A percentile compares a stretch with the other conserved stretches of the same genome.
phyloP scores from a whole-genome alignment of 2,113 vertebrate species.

The Tetrao urogallus region DNA sequence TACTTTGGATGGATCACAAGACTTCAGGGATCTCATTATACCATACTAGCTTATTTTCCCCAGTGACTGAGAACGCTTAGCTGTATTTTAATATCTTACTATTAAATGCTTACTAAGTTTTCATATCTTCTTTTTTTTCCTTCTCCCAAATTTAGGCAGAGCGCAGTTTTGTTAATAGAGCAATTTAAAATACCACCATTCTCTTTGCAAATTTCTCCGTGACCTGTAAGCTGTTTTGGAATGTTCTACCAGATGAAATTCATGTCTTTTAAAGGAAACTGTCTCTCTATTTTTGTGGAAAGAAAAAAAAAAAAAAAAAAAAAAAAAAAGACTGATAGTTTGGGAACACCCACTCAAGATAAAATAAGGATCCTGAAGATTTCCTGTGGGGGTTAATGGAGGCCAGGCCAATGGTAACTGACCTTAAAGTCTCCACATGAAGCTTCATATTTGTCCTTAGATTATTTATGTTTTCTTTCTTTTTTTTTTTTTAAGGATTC shows the following conservation, averaged over 20 bases:
- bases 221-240: conserved; percentile 65
- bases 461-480: conserved; percentile 69
- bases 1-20: conserved; percentile 69
- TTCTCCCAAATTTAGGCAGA: conserved; percentile 58
- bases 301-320: conserved; percentile 57
- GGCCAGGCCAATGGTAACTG: conserved; percentile 76
- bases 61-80: conserved; percentile 50
- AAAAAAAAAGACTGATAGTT: conserved; percentile 68
- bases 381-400: conserved; percentile 79
- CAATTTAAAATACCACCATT: conserved; percentile 50
- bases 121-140: background rate
- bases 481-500: conserved; percentile 63
- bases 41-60: conserved; percentile 57
- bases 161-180: conserved; percentile 27
- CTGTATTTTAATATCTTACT: conserved; percentile 64
- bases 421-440: conserved; percentile 76
- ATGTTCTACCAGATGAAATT: conserved; percentile 70
- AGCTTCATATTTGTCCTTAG: conserved; percentile 72
- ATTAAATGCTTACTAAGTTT: conserved; percentile 63
- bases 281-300: conserved; percentile 66
- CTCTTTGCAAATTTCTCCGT: conserved; percentile 58
- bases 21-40: conserved; percentile 71
- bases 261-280: conserved; percentile 75
- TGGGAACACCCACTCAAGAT: conserved; percentile 77
- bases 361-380: conserved; percentile 80